phyloP scores from a whole-genome alignment of 2,888 invertebrate genomes.

The Zele albiditarsus region DNA sequence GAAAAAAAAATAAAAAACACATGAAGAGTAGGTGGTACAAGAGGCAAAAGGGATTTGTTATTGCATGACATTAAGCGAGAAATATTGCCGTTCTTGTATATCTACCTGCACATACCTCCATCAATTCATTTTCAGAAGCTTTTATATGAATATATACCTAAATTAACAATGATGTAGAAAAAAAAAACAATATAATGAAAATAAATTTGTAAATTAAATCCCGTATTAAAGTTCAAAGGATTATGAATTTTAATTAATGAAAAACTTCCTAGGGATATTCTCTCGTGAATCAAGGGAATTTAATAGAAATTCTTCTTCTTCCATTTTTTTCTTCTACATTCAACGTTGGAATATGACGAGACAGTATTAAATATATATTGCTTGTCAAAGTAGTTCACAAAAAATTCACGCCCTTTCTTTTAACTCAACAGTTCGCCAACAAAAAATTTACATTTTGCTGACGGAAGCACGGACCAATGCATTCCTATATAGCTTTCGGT shows the following conservation, averaged over 20 bases:
- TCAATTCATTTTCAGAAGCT: not conserved
- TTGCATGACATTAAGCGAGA: slow-evolving; percentile 14
- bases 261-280: not conserved
- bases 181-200: not conserved
- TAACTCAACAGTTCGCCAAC: slow-evolving; percentile 14
- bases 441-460: slow-evolving; percentile 56
- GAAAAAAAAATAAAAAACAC: not conserved
- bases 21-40: not conserved
- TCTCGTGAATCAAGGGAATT: not conserved
- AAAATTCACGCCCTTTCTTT: slow-evolving; percentile 29
- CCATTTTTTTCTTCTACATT: not conserved
- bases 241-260: not conserved
- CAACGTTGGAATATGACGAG: not conserved
- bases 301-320: not conserved
- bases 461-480: slow-evolving; percentile 58
- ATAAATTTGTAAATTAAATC: not conserved
- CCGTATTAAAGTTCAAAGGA: not conserved
- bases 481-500: slow-evolving; percentile 51
- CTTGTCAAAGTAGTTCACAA: slow-evolving; percentile 8
- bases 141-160: slow-evolving; percentile 12
- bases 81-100: slow-evolving; percentile 3
- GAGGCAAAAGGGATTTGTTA: slow-evolving; percentile 22
- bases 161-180: not conserved
- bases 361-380: not conserved
- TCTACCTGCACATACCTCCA: not conserved